phyloP scores from a whole-genome alignment of 1,140 invertebrate genomes.

The Cydia strobilella region DNA sequence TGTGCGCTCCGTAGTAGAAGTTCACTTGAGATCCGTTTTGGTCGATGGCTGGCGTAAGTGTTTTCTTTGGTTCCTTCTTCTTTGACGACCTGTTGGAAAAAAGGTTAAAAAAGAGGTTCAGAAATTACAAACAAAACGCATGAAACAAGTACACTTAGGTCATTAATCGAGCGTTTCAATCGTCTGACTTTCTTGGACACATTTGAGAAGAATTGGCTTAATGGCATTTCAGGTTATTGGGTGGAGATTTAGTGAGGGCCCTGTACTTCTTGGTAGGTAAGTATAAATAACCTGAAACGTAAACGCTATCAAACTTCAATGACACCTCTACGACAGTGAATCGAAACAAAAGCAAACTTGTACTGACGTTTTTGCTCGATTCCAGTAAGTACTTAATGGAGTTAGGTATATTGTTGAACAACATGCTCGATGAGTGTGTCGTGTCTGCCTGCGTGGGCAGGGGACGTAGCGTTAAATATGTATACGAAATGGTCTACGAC shows the following conservation, averaged over 20 bases:
- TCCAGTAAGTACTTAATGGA: background rate
- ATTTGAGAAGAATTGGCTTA: too few species aligned
- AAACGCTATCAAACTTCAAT: too few species aligned
- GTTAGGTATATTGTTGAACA: background rate
- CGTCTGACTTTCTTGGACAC: too few species aligned
- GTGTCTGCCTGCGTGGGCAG: background rate
- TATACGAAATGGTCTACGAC: slow-evolving; percentile 1
- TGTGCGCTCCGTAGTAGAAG: slow-evolving; percentile 95
- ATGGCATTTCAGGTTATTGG: too few species aligned
- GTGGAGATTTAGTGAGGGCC: too few species aligned
- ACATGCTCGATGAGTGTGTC: background rate
- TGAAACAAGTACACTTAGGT: background rate
- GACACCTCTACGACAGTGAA: background rate
- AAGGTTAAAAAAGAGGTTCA: background rate
- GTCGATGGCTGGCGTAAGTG: slow-evolving; percentile 90
- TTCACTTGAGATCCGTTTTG: slow-evolving; percentile 96
- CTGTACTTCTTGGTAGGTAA: too few species aligned
- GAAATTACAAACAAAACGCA: slow-evolving; percentile 1
- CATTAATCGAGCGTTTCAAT: too few species aligned
- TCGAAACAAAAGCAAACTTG: background rate
- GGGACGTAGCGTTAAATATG: background rate
- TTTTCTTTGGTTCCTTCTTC: slow-evolving; percentile 93
- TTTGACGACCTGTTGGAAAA: slow-evolving; percentile 83
- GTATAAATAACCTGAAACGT: too few species aligned
- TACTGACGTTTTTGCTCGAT: background rate